Base-by-base conservation (phyloP, 2,888 invertebrate species). In the Junonia oenone region DNA sequence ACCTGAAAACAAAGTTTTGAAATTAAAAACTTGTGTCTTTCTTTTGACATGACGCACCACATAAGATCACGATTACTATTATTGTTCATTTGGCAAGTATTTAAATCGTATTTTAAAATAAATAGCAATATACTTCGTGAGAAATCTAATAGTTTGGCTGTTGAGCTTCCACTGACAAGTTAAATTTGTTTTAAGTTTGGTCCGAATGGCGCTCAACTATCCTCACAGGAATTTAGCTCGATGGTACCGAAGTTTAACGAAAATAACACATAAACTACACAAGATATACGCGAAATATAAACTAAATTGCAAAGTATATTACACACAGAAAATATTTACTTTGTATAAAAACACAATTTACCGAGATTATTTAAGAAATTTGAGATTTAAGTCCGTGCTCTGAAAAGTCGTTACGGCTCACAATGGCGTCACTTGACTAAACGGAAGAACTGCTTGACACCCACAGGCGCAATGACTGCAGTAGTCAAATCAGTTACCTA, bases 331-430 rank as follows among this genome's bases (percentile, higher is more conserved):
- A 63, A 62, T 62, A 68, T 73, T 63, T 60, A 72, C 63, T 66
- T 59, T 76, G 76, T 65, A 76, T 77, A 68, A 67, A 72, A 73
- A 63, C 66, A 76, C 77, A 73, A 77, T 73, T 87, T 88, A 87
- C 83, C 83, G 80, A 86, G 93, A 94, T 93, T 92, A 92, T 91
- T 81, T 90, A 88, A 92, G 93, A 92, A 93, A 92, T 92, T 89
- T 79, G 83, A 88, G 94, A 93, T 93, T 91, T 87, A 91, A 92
- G 92, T 92, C 88, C 87, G 90, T 88, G 88, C 85, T 83, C 80
- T 75, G 73, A 80, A 89, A 92, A 93, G 94, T 94, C 94, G 93
- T 93, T 95, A 94, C 92, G 93, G 94, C 91, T 93, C 94, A 94
- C 94, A 95, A 95, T 95, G 94, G 94, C 94, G 94, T 94, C 93